A percentile compares a stretch with the other conserved stretches of the same genome.
Conservation (phyloP, 2,113 vertebrate species). For the Coregonus clupeaformis region DNA sequence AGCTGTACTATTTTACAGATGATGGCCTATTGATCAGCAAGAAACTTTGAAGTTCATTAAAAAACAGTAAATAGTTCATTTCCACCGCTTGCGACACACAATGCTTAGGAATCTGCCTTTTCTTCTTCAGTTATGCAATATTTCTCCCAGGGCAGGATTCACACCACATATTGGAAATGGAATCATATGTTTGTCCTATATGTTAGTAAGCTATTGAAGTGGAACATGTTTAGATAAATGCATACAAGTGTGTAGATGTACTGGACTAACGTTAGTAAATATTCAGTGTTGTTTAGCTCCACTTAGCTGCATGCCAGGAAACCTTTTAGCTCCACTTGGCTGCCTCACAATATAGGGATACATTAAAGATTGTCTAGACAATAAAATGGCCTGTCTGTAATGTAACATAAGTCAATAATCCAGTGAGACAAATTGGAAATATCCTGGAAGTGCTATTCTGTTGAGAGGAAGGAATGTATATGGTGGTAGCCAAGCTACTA, state of each 20-base stretch:
- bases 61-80: conserved; percentile 77
- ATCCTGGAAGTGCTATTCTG: too few relatives aligned
- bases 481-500: too few relatives aligned
- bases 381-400: conserved; percentile 18
- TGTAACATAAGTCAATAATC: conserved; percentile 29
- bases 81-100: conserved; percentile 69
- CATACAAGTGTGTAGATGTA: conserved; percentile 45
- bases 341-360: conserved; percentile 28
- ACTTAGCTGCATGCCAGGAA: conserved; percentile 64
- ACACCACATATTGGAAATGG: conserved; percentile 43
- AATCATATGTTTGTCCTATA: conserved; percentile 45
- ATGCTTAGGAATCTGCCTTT: conserved; percentile 53
- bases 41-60: conserved; percentile 82
- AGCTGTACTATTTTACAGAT: conserved; percentile 72
- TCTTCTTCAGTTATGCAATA: conserved; percentile 58
- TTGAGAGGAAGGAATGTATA: too few relatives aligned
- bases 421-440: not conserved
- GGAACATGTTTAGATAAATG: conserved; percentile 48
- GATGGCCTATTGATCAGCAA: conserved; percentile 73
- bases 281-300: conserved; percentile 50
- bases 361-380: not conserved
- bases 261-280: conserved; percentile 23
- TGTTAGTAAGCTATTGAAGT: conserved; percentile 39
- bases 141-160: conserved; percentile 44
- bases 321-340: conserved; percentile 65